These are phyloP conservation scores for Merops nubicus DNA, from an alignment of 2,113 vertebrate species.

Conservation along the genomic window DNA sequence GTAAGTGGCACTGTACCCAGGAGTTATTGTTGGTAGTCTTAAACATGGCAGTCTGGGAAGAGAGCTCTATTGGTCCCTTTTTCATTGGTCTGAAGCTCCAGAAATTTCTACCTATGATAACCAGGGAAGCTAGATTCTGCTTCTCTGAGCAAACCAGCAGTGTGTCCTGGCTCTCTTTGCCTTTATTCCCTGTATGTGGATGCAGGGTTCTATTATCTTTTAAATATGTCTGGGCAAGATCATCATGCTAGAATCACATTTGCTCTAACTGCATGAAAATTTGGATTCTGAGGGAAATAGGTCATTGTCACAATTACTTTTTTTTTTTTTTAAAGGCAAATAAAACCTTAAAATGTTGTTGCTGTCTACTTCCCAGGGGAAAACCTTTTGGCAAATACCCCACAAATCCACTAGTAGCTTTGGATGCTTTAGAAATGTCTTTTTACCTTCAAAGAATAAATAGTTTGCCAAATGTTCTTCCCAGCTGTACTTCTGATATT, in stretches of 20 bases:
- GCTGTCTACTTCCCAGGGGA: not conserved
- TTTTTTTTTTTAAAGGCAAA: not conserved
- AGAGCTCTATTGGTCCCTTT: not conserved
- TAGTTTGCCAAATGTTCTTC: not conserved
- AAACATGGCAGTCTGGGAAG: not conserved
- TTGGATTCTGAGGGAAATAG: not conserved
- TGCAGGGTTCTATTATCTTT: rapidly evolving
- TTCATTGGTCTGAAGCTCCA: rapidly evolving
- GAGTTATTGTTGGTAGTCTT: rapidly evolving
- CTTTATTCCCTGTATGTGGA: not conserved
- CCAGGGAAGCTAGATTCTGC: not conserved
- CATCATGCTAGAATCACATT: not conserved
- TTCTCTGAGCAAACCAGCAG: rapidly evolving
- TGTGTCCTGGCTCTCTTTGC: rapidly evolving
- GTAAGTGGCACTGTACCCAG: not conserved
- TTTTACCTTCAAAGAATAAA: not conserved
- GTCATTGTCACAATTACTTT: no score
- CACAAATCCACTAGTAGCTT: not conserved
- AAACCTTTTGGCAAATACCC: not conserved
- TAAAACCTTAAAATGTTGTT: not conserved
- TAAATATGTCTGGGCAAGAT: not conserved
- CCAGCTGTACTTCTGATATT: not conserved
- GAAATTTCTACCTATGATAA: not conserved
- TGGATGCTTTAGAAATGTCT: not conserved
- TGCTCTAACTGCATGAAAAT: not conserved